A percentile compares a stretch with the other conserved stretches of the same genome.
phyloP scores from a whole-genome alignment of 2,888 invertebrate genomes.

The Ptychoptera contaminata region DNA sequence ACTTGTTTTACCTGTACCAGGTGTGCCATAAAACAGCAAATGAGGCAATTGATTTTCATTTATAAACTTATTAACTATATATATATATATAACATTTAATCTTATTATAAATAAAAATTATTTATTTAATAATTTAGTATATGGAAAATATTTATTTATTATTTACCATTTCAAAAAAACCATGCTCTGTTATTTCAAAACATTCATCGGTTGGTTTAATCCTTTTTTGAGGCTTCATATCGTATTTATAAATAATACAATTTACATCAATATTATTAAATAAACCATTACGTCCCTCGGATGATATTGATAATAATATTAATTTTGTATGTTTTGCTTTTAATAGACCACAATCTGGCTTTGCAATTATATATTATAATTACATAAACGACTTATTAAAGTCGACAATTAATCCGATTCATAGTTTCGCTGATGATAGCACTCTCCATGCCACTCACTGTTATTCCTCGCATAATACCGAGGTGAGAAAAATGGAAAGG shows the following conservation, averaged over 20 bases:
- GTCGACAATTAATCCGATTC: too few relatives aligned
- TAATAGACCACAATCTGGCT: neutral
- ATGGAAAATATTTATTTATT: too few relatives aligned
- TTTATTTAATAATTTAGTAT: too few relatives aligned
- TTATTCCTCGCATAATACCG: too few relatives aligned
- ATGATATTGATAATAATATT: neutral
- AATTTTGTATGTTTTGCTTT: neutral
- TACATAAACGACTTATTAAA: too few relatives aligned
- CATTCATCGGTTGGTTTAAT: neutral
- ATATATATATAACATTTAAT: neutral
- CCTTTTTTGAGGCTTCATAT: neutral
- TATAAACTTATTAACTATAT: slow-evolving; percentile 63
- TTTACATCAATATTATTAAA: neutral
- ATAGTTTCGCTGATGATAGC: too few relatives aligned
- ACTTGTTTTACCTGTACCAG: slow-evolving; percentile 96
- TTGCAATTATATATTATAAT: neutral
- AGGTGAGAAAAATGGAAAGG: too few relatives aligned
- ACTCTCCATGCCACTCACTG: too few relatives aligned
- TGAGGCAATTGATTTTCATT: slow-evolving; percentile 86
- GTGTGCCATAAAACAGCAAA: slow-evolving; percentile 92
- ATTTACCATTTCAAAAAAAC: neutral
- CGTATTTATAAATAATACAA: neutral
- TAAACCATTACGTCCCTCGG: neutral
- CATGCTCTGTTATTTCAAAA: neutral
- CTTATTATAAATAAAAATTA: neutral